Evolutionary conservation across 35 echinoderm and acorn worm species (phyloP).

Genomic region (Stichopus chloronotus): DNA sequence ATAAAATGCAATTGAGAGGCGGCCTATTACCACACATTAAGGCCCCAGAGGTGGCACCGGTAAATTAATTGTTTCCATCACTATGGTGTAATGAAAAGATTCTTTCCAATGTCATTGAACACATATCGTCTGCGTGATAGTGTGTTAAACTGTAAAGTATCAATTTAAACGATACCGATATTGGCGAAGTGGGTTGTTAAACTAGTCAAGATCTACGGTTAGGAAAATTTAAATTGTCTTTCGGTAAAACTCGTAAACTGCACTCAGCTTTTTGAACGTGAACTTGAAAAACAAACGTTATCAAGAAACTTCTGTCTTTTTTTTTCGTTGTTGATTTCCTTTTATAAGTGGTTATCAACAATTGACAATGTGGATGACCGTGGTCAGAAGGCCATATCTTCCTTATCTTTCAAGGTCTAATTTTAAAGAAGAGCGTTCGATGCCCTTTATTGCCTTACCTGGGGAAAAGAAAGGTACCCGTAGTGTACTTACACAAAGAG

Average conservation of each 20-base stretch:
- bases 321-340: not conserved
- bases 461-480: no score
- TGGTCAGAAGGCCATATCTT: not conserved
- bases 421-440: not conserved
- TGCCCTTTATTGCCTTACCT: no score
- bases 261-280: not conserved
- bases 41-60: conserved; percentile 28
- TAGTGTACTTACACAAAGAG: no score
- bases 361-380: not conserved
- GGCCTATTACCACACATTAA: not conserved
- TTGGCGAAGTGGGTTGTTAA: not conserved
- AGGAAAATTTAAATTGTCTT: not conserved
- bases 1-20: not conserved
- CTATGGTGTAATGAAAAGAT: conserved; percentile 36
- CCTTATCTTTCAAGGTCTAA: not conserved
- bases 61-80: conserved; percentile 50
- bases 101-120: conserved; percentile 19
- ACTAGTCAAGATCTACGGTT: not conserved
- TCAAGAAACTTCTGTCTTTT: not conserved
- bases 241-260: not conserved
- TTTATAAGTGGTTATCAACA: not conserved
- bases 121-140: not conserved
- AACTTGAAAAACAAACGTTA: not conserved
- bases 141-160: not conserved
- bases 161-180: conserved; percentile 33